phyloP scores from a whole-genome alignment of 2,888 invertebrate genomes.

The Sepioteuthis lessoniana region DNA sequence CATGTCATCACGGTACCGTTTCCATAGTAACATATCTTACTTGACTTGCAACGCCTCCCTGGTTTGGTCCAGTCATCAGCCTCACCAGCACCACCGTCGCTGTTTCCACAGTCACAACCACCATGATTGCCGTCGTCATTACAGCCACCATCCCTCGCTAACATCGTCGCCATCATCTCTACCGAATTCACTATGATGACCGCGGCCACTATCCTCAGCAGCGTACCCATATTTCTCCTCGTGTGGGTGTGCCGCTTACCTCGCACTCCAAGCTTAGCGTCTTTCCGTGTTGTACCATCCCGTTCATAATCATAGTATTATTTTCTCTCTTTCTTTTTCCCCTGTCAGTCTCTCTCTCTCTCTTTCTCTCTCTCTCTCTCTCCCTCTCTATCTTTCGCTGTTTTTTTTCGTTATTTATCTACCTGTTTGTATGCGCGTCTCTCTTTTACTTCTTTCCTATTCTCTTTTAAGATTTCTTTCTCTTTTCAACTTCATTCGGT shows the following conservation, averaged over 20 bases:
- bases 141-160: background rate
- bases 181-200: background rate
- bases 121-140: background rate
- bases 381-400: no score
- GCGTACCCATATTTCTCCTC: background rate
- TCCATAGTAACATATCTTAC: background rate
- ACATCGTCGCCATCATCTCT: background rate
- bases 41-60: background rate
- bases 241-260: background rate
- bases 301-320: background rate
- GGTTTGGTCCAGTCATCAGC: background rate
- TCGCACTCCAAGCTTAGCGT: background rate
- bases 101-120: background rate
- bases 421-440: no score
- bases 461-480: no score
- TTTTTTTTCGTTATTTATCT: no score
- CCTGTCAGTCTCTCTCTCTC: no score
- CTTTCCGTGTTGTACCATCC: background rate
- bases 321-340: no score
- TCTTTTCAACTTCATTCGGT: no score
- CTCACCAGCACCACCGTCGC: background rate
- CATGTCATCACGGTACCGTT: slow-evolving; percentile 4
- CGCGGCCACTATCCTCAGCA: no score
- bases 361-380: no score
- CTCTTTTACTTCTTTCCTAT: no score